Evolutionary conservation across 2,888 invertebrate species (phyloP).

Genomic region (Ischnus inquisitorius): DNA sequence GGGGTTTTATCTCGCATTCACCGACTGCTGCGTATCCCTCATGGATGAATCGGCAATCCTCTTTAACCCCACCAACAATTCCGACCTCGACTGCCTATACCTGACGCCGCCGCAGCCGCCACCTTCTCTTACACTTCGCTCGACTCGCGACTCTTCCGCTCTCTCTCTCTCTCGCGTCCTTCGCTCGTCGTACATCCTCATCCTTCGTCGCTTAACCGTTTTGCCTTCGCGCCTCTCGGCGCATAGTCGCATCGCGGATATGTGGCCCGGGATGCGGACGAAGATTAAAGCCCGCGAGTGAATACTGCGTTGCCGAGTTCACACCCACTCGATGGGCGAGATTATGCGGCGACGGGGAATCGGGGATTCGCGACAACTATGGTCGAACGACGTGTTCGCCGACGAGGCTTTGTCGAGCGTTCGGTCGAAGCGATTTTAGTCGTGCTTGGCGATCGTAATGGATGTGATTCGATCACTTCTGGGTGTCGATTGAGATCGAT

Average conservation of each 20-base stretch:
- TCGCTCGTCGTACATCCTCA: conserved; percentile 5
- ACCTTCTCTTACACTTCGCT: conserved; percentile 61
- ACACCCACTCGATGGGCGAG: conserved; percentile 76
- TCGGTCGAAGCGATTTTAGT: background rate
- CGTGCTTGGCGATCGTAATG: too few relatives aligned
- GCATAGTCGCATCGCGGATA: conserved; percentile 21
- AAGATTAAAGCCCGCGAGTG: conserved; percentile 26
- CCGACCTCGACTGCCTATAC: conserved; percentile 54
- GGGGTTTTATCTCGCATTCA: conserved; percentile 82
- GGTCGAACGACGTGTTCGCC: conserved; percentile 21
- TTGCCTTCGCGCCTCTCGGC: conserved; percentile 43
- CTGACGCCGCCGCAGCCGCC: conserved; percentile 66
- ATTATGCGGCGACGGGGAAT: conserved; percentile 67
- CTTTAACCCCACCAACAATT: conserved; percentile 78
- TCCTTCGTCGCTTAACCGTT: conserved; percentile 12
- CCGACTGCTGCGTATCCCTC: conserved; percentile 80
- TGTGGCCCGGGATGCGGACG: conserved; percentile 2
- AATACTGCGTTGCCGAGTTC: conserved; percentile 36
- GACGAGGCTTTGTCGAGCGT: background rate
- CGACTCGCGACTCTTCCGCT: conserved; percentile 40
- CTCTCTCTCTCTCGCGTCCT: conserved; percentile 20
- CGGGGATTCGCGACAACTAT: conserved; percentile 67
- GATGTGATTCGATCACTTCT: too few relatives aligned
- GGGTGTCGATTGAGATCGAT: too few relatives aligned
- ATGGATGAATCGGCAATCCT: conserved; percentile 84